Evolutionary conservation across 2,797 vertebrate species (phyloP), one percentile per base, ranked within the genome.

Genomic region (Sebastes minor): DNA sequence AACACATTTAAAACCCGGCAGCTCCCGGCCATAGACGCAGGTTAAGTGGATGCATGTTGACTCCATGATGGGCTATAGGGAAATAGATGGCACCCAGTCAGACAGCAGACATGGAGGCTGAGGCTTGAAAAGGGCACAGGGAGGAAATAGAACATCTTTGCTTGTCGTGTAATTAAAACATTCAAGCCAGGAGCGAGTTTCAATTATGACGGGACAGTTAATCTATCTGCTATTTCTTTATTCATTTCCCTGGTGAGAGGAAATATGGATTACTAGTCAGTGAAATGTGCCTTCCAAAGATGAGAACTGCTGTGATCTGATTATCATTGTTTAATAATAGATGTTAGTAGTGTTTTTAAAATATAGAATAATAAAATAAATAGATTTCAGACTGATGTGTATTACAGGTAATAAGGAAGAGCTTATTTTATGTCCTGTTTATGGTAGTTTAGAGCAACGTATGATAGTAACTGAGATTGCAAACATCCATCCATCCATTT

Each of bases 1-100:
- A 81, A 28, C 59, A 66, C 42, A 59, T 84, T 82, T 89, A 65
- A 85, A 59, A 86, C 85, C 78, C 70, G 68, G 84, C 87, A 87
- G 85, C 80, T 74, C 30, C 64, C 67, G 81, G 74, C 79, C 62
- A 73, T 76, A 71, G 76, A 71, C 57, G 11, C 76, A 73, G 81
- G 87, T 91, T 91, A 90, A 92, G 88, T 88, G 86, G 87, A 90
- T 86, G 89, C 81, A 78, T 86, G 88, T 89, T 82, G 81, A 79
- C 80, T 89, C 76, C 61, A 63, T 74, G 83, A 87, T 77, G 59
- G 82, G 84, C 85, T 81, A 20, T 20, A 55, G 61, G 84, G 73
- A 86, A 85, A 89, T 76, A 69, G 68, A 91, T 68, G 38, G 56
- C 82, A 83, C 49, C 78, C 74, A 90, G 78, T 91, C 83, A 90